Evolutionary conservation across 2,888 invertebrate species (phyloP).

Genomic region (Polyommatus icarus): DNA sequence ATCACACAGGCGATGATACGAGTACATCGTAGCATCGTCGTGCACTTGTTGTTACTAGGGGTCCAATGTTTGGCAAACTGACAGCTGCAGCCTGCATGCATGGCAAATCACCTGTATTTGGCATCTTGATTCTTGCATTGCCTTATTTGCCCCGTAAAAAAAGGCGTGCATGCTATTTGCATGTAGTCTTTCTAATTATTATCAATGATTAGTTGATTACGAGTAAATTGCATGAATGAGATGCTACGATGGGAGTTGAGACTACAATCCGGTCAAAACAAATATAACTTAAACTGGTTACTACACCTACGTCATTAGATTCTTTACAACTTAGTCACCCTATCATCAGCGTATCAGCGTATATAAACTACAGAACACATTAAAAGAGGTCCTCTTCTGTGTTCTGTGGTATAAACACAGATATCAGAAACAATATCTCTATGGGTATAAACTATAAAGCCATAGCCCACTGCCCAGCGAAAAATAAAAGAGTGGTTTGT

Average conservation of each 20-base stretch:
- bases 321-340: slow-evolving; percentile 30
- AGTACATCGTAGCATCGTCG: not conserved
- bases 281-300: slow-evolving; percentile 33
- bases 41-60: slow-evolving; percentile 3
- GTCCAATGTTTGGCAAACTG: not conserved
- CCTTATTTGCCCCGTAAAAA: not conserved
- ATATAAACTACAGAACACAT: no score
- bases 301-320: slow-evolving; percentile 19
- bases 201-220: not conserved
- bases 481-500: slow-evolving; percentile 55
- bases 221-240: not conserved
- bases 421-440: no score
- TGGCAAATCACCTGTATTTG: not conserved
- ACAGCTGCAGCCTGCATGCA: not conserved
- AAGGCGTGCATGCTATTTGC: not conserved
- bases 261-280: slow-evolving; percentile 36
- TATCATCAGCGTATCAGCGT: not conserved
- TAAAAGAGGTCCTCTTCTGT: no score
- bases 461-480: slow-evolving; percentile 34
- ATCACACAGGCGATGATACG: not conserved
- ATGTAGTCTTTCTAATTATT: not conserved
- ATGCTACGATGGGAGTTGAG: slow-evolving; percentile 20
- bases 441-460: no score
- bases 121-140: not conserved
- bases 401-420: no score